phyloP scores from a whole-genome alignment of 2,888 invertebrate genomes.

The Frankliniella fusca region DNA sequence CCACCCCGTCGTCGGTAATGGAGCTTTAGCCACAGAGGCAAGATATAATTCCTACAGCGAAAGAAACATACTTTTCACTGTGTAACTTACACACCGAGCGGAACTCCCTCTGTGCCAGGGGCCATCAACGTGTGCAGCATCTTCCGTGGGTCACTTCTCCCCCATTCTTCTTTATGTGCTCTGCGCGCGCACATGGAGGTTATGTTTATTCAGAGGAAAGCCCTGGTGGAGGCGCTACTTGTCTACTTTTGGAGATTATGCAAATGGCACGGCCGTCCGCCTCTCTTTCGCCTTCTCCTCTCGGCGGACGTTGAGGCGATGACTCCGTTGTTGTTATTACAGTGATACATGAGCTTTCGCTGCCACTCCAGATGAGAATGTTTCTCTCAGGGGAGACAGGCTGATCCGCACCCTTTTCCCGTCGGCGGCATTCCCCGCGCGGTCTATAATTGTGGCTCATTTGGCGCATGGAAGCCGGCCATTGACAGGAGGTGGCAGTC shows the following conservation, averaged over 20 bases:
- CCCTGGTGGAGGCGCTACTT: neutral
- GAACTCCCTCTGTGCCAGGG: too few relatives aligned
- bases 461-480: neutral
- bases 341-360: neutral
- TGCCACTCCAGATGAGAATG: too few relatives aligned
- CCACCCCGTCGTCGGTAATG: too few relatives aligned
- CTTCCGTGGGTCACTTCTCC: too few relatives aligned
- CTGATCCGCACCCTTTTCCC: too few relatives aligned
- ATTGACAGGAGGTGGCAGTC: neutral
- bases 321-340: neutral
- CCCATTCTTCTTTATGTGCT: too few relatives aligned
- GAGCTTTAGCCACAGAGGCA: too few relatives aligned
- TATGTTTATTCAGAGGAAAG: slow-evolving; percentile 14
- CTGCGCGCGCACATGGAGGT: neutral
- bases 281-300: neutral
- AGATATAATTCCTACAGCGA: too few relatives aligned
- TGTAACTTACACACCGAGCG: too few relatives aligned
- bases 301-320: neutral
- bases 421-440: neutral
- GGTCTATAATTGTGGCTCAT: neutral
- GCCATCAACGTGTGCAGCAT: too few relatives aligned
- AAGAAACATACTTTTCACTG: too few relatives aligned
- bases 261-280: neutral
- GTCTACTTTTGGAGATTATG: slow-evolving; percentile 11
- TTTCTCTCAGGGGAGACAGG: too few relatives aligned